These are phyloP conservation scores for Smittia aterrima DNA, from an alignment of 2,888 invertebrate species.

Conservation along the genomic window DNA sequence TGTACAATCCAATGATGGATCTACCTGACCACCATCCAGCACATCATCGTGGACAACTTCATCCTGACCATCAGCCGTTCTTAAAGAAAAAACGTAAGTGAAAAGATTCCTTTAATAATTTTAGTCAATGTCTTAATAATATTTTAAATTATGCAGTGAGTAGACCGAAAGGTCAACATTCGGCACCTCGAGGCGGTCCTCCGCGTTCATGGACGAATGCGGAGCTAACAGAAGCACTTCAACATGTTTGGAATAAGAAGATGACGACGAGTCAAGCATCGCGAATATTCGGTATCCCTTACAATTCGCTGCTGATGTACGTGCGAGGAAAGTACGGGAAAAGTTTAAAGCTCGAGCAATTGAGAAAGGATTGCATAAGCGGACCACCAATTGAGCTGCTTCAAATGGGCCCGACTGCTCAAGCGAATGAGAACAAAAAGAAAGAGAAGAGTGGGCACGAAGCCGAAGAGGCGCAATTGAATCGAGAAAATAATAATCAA, in stretches of 20 bases:
- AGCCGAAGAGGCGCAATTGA: neutral
- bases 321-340: slow-evolving; percentile 92
- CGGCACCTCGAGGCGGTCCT: slow-evolving; percentile 85
- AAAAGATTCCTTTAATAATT: slow-evolving; percentile 8
- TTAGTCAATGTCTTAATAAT: slow-evolving; percentile 28
- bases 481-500: neutral
- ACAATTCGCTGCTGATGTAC: slow-evolving; percentile 88
- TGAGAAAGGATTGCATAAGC: slow-evolving; percentile 84
- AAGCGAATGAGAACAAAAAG: slow-evolving; percentile 46
- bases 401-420: slow-evolving; percentile 55
- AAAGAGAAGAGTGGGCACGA: slow-evolving; percentile 50
- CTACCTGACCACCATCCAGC: slow-evolving; percentile 67
- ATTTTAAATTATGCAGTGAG: slow-evolving; percentile 59
- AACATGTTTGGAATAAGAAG: slow-evolving; percentile 93
- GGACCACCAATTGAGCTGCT: slow-evolving; percentile 71
- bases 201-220: slow-evolving; percentile 91
- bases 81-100: slow-evolving; percentile 80
- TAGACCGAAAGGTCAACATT: slow-evolving; percentile 87
- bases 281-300: slow-evolving; percentile 87
- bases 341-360: slow-evolving; percentile 81
- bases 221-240: slow-evolving; percentile 83
- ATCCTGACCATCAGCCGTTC: slow-evolving; percentile 57
- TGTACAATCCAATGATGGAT: slow-evolving; percentile 71
- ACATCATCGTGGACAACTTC: slow-evolving; percentile 53
- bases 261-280: slow-evolving; percentile 93